Evolutionary conservation across 2,888 invertebrate species (phyloP).

Genomic region (Drosophila neoperkinsi): DNA sequence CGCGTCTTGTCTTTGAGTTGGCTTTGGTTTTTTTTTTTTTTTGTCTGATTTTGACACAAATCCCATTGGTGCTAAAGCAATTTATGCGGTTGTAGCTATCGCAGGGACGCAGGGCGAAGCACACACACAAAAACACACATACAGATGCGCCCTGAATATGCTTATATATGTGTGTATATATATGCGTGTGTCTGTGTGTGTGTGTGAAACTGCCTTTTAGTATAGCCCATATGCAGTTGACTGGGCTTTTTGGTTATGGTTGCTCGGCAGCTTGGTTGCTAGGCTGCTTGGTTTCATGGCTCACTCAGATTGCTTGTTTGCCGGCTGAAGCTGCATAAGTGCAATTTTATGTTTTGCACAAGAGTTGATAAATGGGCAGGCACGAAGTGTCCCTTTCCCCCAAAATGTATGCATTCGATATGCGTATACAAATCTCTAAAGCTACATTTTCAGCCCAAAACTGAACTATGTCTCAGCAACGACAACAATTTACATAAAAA

Average conservation of each 20-base stretch:
- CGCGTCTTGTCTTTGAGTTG: conserved; percentile 63
- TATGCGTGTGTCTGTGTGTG: conserved; percentile 21
- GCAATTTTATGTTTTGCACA: conserved; percentile 73
- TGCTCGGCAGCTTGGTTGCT: conserved; percentile 44
- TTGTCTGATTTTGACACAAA: conserved; percentile 79
- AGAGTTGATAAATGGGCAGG: conserved; percentile 72
- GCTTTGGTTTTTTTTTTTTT: conserved; percentile 18
- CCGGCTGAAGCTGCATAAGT: conserved; percentile 63
- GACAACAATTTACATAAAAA: conserved; percentile 46
- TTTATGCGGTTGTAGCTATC: conserved; percentile 72
- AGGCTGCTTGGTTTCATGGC: conserved; percentile 28
- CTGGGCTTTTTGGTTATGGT: conserved; percentile 70
- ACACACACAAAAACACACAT: conserved; percentile 1
- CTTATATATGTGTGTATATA: conserved; percentile 17
- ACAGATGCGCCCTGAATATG: conserved; percentile 11
- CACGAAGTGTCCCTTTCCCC: not conserved
- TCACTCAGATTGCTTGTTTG: conserved; percentile 32
- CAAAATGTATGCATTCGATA: conserved; percentile 29
- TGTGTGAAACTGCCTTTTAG: conserved; percentile 40
- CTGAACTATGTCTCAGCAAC: conserved; percentile 30
- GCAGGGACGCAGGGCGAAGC: conserved; percentile 24
- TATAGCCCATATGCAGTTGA: conserved; percentile 62
- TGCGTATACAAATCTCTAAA: conserved; percentile 58
- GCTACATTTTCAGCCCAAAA: conserved; percentile 30
- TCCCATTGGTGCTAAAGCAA: conserved; percentile 82